phyloP scores from a whole-genome alignment of 2,797 vertebrate species.

The Sebastes baramenuke region DNA sequence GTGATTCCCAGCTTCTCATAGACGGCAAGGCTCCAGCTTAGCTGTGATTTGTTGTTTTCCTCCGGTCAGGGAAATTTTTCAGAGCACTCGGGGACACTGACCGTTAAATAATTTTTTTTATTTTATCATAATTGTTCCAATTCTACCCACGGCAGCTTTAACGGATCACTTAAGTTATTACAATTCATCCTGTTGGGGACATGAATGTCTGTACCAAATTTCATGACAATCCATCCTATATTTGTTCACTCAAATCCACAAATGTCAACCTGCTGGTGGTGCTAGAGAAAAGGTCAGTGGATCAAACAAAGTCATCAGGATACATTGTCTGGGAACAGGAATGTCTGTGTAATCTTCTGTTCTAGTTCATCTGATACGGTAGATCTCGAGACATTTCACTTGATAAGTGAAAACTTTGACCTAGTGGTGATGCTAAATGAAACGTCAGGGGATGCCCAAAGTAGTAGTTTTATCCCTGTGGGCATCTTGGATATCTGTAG shows the following conservation, averaged over 20 bases:
- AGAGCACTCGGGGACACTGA: no score
- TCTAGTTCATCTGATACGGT: not conserved
- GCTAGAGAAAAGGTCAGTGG: not conserved
- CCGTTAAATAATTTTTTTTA: no score
- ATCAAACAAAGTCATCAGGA: not conserved
- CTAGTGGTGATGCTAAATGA: not conserved
- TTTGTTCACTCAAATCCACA: not conserved
- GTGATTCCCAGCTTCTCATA: no score
- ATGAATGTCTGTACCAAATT: not conserved
- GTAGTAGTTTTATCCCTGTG: not conserved
- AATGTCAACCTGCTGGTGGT: not conserved
- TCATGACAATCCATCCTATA: not conserved
- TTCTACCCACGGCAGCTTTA: no score
- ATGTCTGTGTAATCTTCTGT: not conserved
- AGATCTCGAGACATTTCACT: not conserved
- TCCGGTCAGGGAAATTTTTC: no score
- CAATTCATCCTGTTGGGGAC: not conserved
- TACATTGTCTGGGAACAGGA: not conserved
- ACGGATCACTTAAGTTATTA: not conserved
- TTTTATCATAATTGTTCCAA: no score
- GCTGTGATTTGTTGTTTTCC: no score
- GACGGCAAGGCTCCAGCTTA: no score
- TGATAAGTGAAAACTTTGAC: not conserved
- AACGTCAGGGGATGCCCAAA: no score
- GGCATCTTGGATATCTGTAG: not conserved